A percentile compares a stretch with the other conserved stretches of the same genome.
Conservation (phyloP, 2,113 vertebrate genomes). For the Laterallus jamaicensis region DNA sequence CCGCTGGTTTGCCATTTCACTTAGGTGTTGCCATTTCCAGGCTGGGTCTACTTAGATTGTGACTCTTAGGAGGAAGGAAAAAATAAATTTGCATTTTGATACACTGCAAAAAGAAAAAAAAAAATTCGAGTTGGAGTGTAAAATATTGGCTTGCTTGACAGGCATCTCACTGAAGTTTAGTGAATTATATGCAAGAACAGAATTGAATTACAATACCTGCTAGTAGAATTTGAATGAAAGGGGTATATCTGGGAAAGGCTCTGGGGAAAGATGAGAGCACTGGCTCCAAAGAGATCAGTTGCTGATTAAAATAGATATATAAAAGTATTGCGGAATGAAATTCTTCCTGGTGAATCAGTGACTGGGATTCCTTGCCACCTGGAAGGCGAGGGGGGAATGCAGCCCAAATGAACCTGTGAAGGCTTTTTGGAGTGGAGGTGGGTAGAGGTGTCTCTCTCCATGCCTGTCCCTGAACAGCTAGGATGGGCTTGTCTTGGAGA, state of each 20-base stretch:
- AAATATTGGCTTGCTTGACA: conserved; percentile 35
- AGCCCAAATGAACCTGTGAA: neutral
- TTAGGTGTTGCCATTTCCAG: neutral
- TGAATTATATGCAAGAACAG: conserved; percentile 18
- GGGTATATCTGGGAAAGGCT: neutral
- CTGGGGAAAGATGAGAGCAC: neutral
- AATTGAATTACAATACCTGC: neutral
- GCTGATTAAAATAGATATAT: neutral
- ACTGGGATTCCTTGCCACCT: neutral
- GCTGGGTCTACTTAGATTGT: neutral
- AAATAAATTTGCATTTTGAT: conserved; percentile 34
- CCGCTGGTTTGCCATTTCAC: neutral
- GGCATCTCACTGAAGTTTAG: neutral
- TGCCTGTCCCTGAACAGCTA: neutral
- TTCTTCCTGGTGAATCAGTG: neutral
- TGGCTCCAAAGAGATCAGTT: neutral
- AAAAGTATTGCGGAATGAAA: neutral
- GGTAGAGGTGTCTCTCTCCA: neutral
- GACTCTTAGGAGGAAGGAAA: neutral
- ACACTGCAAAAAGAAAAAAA: neutral
- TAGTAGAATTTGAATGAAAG: neutral
- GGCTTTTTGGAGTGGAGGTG: neutral
- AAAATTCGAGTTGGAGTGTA: neutral
- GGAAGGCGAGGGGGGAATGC: neutral
- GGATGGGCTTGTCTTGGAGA: neutral